Conservation (phyloP, 2,113 vertebrate species). For the Edolisoma coerulescens region DNA sequence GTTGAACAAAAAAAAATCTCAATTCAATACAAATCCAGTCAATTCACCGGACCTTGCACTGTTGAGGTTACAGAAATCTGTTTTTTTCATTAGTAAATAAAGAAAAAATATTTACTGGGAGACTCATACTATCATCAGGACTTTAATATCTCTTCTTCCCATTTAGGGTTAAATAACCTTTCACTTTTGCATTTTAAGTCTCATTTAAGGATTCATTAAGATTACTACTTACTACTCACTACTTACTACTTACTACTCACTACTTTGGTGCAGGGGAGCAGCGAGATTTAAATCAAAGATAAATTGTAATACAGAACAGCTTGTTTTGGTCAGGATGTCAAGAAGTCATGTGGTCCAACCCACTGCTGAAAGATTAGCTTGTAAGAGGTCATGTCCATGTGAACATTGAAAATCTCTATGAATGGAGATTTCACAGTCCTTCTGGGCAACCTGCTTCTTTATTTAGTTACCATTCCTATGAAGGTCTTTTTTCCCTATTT, state of each 20-base stretch:
- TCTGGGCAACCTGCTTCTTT: neutral
- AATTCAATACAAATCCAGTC: neutral
- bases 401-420: neutral
- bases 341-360: neutral
- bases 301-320: accelerated
- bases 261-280: neutral
- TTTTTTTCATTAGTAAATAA: neutral
- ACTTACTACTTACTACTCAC: no score
- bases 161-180: neutral
- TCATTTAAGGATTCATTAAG: neutral
- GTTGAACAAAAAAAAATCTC: neutral
- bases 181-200: neutral
- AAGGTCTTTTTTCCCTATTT: neutral
- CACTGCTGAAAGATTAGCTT: neutral
- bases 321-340: neutral
- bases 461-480: neutral
- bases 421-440: neutral
- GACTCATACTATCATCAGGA: neutral
- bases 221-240: no score
- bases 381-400: neutral
- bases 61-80: neutral
- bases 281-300: neutral
- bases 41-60: neutral
- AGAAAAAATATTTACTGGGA: neutral
- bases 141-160: neutral